phyloP scores from a whole-genome alignment of 2,888 invertebrate species.

The Phengaris alcon region DNA sequence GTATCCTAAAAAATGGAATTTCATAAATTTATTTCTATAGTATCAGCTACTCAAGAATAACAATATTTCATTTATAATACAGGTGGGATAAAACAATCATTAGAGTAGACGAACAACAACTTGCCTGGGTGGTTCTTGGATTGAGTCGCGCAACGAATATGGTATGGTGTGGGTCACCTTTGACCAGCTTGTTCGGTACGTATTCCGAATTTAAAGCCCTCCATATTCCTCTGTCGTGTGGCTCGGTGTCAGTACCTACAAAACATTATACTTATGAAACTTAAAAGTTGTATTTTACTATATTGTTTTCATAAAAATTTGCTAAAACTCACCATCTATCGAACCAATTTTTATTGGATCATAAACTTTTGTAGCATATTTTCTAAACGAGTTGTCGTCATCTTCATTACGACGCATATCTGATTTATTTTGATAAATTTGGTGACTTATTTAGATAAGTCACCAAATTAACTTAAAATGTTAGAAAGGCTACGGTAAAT shows the following conservation, averaged over 20 bases:
- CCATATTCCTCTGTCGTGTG: conserved; percentile 88
- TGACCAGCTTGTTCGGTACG: conserved; percentile 81
- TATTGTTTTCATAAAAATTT: neutral
- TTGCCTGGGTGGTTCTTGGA: conserved; percentile 81
- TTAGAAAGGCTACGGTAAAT: no score
- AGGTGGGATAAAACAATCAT: no score
- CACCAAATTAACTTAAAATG: neutral
- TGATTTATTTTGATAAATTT: neutral
- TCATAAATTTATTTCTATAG: neutral
- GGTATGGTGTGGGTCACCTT: conserved; percentile 84
- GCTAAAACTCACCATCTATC: conserved; percentile 82
- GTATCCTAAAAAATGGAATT: conserved; percentile 70
- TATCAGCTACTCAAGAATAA: no score
- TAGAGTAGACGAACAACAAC: neutral
- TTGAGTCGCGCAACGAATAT: conserved; percentile 87
- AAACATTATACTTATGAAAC: neutral
- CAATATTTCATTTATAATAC: no score
- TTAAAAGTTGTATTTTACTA: no score
- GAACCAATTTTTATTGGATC: conserved; percentile 91
- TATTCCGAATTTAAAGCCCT: conserved; percentile 85
- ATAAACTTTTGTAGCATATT: conserved; percentile 76
- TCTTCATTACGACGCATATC: conserved; percentile 33
- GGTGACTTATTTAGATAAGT: neutral
- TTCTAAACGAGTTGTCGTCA: conserved; percentile 49
- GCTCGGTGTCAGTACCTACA: conserved; percentile 84